Conservation (phyloP, 2,113 vertebrate genomes). For the Lota lota region DNA sequence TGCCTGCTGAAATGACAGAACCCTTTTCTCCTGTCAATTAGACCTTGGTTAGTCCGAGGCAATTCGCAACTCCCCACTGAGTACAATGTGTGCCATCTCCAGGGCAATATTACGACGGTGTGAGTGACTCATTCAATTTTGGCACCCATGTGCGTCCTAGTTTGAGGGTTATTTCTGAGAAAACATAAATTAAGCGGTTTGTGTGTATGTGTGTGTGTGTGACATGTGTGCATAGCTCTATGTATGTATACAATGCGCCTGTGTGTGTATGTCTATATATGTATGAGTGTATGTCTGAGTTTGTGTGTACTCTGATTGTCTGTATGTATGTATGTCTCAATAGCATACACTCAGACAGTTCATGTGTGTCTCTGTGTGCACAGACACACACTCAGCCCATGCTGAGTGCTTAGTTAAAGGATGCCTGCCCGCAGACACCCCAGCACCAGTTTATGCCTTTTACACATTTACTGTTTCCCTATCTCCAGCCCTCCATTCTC, state of each 20-base stretch:
- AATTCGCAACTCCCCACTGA: slow-evolving; percentile 61
- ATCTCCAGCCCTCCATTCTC: slow-evolving; percentile 9
- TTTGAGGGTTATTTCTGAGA: neutral
- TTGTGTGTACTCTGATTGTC: slow-evolving; percentile 37
- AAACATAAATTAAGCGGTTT: too few species aligned
- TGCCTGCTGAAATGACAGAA: slow-evolving; percentile 46
- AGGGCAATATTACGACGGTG: slow-evolving; percentile 37
- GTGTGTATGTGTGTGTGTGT: slow-evolving; percentile 4
- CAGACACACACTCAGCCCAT: slow-evolving; percentile 28
- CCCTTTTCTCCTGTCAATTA: slow-evolving; percentile 69
- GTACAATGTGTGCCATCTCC: slow-evolving; percentile 51
- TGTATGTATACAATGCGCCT: neutral
- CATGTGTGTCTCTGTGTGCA: too few species aligned
- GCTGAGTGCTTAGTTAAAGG: slow-evolving; percentile 56
- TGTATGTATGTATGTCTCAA: neutral
- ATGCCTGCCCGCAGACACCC: slow-evolving; percentile 45
- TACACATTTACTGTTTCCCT: neutral
- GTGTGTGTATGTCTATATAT: slow-evolving; percentile 2
- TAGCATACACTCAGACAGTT: neutral
- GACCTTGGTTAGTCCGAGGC: slow-evolving; percentile 62
- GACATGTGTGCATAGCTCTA: neutral
- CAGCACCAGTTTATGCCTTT: slow-evolving; percentile 16
- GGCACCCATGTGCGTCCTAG: neutral
- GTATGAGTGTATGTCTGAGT: slow-evolving; percentile 23
- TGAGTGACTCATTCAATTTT: slow-evolving; percentile 53